phyloP scores from a whole-genome alignment of 2,888 invertebrate genomes.

The Melieria picta region DNA sequence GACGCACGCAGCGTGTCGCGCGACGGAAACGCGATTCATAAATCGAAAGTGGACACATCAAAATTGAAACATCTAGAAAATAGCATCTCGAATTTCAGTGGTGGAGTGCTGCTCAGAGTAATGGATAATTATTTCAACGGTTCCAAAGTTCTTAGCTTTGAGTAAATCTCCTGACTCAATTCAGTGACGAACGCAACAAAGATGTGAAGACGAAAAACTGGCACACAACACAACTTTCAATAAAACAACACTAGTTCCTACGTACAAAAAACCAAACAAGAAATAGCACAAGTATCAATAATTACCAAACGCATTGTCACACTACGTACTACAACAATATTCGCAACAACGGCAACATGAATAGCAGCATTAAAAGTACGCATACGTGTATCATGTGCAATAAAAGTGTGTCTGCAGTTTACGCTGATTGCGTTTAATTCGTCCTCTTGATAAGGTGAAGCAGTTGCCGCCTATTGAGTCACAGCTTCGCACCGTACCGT shows the following conservation, averaged over 20 bases:
- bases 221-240: neutral
- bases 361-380: too few relatives aligned
- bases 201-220: neutral
- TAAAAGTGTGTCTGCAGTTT: too few relatives aligned
- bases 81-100: too few relatives aligned
- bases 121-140: too few relatives aligned
- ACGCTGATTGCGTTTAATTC: neutral
- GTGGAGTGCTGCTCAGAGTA: too few relatives aligned
- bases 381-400: too few relatives aligned
- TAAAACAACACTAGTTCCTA: constrained; percentile 23
- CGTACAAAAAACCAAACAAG: constrained; percentile 2
- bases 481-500: neutral
- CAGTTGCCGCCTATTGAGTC: neutral
- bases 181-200: neutral
- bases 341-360: too few relatives aligned
- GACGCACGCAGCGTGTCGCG: neutral
- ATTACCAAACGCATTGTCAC: neutral
- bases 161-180: too few relatives aligned
- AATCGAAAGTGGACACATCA: too few relatives aligned
- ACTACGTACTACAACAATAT: neutral
- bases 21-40: too few relatives aligned
- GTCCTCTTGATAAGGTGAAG: neutral
- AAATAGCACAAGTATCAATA: neutral
- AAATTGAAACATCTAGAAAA: too few relatives aligned
- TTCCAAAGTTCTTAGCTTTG: too few relatives aligned